These are phyloP conservation scores for Eilema griseolum DNA, from an alignment of 2,888 invertebrate species.

Conservation along the genomic window DNA sequence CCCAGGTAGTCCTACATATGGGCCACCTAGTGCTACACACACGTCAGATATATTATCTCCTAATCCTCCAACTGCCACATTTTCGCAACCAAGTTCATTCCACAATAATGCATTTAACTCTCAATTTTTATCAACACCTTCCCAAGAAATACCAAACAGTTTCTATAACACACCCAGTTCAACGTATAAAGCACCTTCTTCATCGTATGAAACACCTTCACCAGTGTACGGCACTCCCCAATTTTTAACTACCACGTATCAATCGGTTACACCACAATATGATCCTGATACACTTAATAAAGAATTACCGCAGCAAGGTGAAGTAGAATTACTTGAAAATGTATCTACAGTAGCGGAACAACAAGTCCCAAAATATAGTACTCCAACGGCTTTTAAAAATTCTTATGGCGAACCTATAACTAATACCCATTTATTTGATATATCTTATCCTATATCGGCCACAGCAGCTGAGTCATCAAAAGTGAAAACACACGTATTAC, in stretches of 20 bases:
- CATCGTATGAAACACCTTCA: conserved; percentile 51
- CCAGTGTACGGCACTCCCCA: conserved; percentile 54
- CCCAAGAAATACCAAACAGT: conserved; percentile 53
- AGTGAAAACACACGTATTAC: conserved; percentile 75
- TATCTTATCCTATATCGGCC: conserved; percentile 74
- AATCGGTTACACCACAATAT: conserved; percentile 54
- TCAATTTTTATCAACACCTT: conserved; percentile 51
- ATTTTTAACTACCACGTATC: conserved; percentile 44
- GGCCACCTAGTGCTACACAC: conserved; percentile 70
- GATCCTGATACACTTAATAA: conserved; percentile 64
- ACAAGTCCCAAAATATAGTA: conserved; percentile 73
- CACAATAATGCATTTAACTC: conserved; percentile 42
- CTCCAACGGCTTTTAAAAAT: conserved; percentile 75
- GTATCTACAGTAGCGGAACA: conserved; percentile 62
- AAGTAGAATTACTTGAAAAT: conserved; percentile 63
- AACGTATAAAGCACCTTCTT: conserved; percentile 59
- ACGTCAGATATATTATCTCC: conserved; percentile 69
- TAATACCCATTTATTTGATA: conserved; percentile 67
- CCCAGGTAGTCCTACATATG: conserved; percentile 71
- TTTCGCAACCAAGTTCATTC: conserved; percentile 60
- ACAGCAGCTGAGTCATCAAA: conserved; percentile 79
- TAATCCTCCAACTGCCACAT: conserved; percentile 61
- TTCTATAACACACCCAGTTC: conserved; percentile 56
- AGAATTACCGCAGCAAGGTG: conserved; percentile 62
- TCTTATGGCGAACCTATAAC: conserved; percentile 80